A percentile compares a stretch with the other conserved stretches of the same genome.
phyloP scores from a whole-genome alignment of 2,113 vertebrate genomes.

The Macrotus californicus region DNA sequence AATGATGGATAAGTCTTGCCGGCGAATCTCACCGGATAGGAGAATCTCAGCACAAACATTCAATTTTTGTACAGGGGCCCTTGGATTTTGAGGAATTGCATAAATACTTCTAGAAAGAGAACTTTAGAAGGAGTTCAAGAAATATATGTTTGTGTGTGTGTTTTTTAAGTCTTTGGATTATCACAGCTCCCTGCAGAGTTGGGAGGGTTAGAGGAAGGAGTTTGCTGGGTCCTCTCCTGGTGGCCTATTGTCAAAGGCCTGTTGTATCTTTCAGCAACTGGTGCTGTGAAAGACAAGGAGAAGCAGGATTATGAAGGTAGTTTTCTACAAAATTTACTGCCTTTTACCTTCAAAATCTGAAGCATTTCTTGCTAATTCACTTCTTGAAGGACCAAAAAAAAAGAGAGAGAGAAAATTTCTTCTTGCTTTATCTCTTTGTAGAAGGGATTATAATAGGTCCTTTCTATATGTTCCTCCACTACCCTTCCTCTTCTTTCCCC shows the following conservation, averaged over 20 bases:
- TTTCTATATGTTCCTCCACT: too few relatives aligned
- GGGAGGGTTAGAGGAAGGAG: neutral
- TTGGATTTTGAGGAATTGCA: neutral
- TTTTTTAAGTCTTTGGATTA: neutral
- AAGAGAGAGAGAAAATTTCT: neutral
- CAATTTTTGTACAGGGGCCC: neutral
- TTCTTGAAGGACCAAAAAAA: neutral
- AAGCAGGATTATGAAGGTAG: neutral
- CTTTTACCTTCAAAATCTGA: neutral
- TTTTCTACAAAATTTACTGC: neutral
- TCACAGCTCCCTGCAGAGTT: neutral
- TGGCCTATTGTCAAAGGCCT: fast-evolving
- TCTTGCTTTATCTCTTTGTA: neutral
- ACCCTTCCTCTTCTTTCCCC: too few relatives aligned
- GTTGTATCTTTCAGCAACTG: neutral
- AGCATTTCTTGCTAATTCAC: neutral
- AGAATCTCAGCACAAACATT: neutral
- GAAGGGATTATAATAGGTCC: neutral
- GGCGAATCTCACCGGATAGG: neutral
- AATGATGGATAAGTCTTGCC: neutral
- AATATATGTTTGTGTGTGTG: neutral
- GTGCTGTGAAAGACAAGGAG: neutral
- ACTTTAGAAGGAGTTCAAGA: neutral
- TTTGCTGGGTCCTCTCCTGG: too few relatives aligned
- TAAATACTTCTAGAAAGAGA: neutral